Evolutionary conservation across 2,888 invertebrate species (phyloP).

Genomic region (Andrena bucephala): DNA sequence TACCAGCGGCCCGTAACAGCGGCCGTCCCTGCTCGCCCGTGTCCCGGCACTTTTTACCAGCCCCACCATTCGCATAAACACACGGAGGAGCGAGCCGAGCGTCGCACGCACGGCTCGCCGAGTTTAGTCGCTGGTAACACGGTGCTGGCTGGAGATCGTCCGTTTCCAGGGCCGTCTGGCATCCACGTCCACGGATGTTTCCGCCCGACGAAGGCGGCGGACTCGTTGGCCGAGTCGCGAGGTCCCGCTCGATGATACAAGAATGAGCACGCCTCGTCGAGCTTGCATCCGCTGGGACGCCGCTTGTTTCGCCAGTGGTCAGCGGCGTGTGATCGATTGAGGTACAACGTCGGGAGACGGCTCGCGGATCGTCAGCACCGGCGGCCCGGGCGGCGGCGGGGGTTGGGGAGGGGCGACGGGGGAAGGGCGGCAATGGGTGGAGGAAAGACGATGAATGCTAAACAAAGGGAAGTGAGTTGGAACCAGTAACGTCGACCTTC

Average conservation of each 20-base stretch:
- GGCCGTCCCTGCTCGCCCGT: conserved; percentile 51
- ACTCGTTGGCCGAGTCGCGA: no score
- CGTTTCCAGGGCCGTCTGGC: conserved; percentile 32
- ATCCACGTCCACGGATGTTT: neutral
- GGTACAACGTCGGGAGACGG: neutral
- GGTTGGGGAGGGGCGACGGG: no score
- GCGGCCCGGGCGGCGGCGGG: no score
- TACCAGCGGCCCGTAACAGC: conserved; percentile 49
- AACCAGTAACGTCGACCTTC: conserved; percentile 33
- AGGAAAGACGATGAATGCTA: neutral
- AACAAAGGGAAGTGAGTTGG: conserved; percentile 47
- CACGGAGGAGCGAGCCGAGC: conserved; percentile 26
- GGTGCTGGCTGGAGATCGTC: conserved; percentile 54
- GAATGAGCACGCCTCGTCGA: conserved; percentile 2
- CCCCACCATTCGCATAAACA: conserved; percentile 71
- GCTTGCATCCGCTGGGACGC: neutral
- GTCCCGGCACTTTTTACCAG: conserved; percentile 64
- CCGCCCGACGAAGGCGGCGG: conserved; percentile 3
- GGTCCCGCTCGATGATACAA: no score
- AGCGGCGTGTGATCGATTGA: neutral
- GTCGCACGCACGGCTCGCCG: conserved; percentile 49
- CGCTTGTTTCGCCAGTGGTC: neutral
- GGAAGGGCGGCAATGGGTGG: neutral
- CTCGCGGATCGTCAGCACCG: neutral
- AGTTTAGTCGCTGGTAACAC: conserved; percentile 69